Conservation (phyloP, 2,888 invertebrate genomes). For the Melanophora roralis region DNA sequence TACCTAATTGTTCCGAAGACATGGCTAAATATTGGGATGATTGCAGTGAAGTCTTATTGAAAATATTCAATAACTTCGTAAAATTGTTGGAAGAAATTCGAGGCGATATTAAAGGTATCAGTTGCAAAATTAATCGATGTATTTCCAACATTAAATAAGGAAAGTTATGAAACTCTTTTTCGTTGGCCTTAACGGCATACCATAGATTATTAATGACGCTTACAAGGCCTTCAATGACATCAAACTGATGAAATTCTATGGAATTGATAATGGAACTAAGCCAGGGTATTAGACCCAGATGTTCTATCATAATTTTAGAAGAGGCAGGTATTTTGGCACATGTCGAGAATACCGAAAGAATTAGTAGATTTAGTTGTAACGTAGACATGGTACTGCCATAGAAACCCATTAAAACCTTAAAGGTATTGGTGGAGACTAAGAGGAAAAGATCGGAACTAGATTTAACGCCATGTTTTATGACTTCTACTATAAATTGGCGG, state of each 20-base stretch:
- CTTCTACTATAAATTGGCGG: slow-evolving; percentile 86
- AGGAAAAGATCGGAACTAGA: slow-evolving; percentile 86
- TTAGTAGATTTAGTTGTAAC: slow-evolving; percentile 80
- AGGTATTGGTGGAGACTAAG: slow-evolving; percentile 84
- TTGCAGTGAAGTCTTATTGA: slow-evolving; percentile 69
- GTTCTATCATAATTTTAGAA: slow-evolving; percentile 82
- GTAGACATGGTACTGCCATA: slow-evolving; percentile 83
- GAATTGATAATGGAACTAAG: slow-evolving; percentile 77
- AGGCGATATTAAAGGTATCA: slow-evolving; percentile 72
- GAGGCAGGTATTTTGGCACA: slow-evolving; percentile 82
- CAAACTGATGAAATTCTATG: slow-evolving; percentile 75
- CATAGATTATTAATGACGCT: slow-evolving; percentile 75
- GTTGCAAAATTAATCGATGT: slow-evolving; percentile 69
- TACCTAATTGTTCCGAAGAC: slow-evolving; percentile 66
- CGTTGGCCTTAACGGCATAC: slow-evolving; percentile 72
- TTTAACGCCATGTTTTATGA: slow-evolving; percentile 87
- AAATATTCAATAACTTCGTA: slow-evolving; percentile 72
- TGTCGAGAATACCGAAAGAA: slow-evolving; percentile 82
- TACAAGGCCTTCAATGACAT: slow-evolving; percentile 75
- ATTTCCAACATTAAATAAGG: slow-evolving; percentile 69
- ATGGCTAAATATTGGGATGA: slow-evolving; percentile 65
- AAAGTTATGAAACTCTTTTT: slow-evolving; percentile 69
- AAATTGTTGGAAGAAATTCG: slow-evolving; percentile 70
- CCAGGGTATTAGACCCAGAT: slow-evolving; percentile 86
- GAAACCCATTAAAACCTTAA: slow-evolving; percentile 87